Evolutionary conservation across 2,113 vertebrate species (phyloP), one percentile per base, ranked within the genome.

Genomic region (Microtus oregoni): DNA sequence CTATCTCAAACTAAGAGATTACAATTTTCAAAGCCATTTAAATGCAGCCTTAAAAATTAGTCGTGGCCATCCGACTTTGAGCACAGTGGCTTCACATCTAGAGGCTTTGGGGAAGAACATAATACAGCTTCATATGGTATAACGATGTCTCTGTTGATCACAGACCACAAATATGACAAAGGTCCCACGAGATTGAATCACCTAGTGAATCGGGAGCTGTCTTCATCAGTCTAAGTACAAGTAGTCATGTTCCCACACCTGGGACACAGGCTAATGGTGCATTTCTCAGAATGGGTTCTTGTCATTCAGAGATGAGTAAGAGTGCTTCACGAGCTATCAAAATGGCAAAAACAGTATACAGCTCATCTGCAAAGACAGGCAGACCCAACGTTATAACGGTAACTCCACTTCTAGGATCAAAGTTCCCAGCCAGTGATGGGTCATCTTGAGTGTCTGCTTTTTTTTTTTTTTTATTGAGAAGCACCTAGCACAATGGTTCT

Each of bases 41-140:
- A 85, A 85, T 28, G 32, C 44, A 89, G 52, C n/a, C 91, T 92
- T 58, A 90, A 94, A 88, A 95, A 90, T 52, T 76, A 81, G 76
- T 58, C 35, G 52, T 50, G 15, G n/a, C 28, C 52, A 95, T 61
- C 50, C 26, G 38, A 17, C 35, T 44, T 58, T 50, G 67, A 94
- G 61, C 47, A 55, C 81, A 63, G 15, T 35, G 30, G 38, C 52
- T 76, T 30, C 5, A 78, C 8, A 38, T 93, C 82, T 26, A 14
- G 26, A 3, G 26, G 8, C 41, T 79, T 85, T 15, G 19, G 90
- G 76, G 44, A 72, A 19, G n/a, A 88, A 70, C 12, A 38, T 44
- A 61, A 67, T 5, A 32, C 41, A 70, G 61, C 38, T 73, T 24
- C 38, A 17, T 41, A 10, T 17, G 28, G 47, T 14, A 67, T 75